These are phyloP conservation scores for Ectemnius continuus DNA, from an alignment of 2,888 invertebrate genomes.

Conservation along the genomic window DNA sequence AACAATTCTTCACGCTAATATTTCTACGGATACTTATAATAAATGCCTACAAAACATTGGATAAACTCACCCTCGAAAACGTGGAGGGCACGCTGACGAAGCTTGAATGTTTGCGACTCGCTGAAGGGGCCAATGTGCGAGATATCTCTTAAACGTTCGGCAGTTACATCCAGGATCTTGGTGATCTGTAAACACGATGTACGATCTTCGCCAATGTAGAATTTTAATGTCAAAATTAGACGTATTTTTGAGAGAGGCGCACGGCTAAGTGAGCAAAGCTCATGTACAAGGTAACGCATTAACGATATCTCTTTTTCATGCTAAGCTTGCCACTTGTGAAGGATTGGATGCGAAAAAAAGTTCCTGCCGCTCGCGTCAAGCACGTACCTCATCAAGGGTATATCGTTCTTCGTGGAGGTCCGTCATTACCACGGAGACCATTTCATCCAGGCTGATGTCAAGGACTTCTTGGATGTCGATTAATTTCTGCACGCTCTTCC, in stretches of 20 bases:
- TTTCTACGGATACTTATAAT: neutral
- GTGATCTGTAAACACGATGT: conserved; percentile 71
- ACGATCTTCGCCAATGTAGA: too few relatives aligned
- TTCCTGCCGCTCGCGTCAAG: neutral
- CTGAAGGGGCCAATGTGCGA: conserved; percentile 84
- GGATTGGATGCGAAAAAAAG: too few relatives aligned
- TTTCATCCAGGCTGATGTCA: conserved; percentile 82
- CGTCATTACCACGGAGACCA: conserved; percentile 84
- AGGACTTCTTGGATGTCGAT: conserved; percentile 87
- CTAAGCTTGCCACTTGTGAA: too few relatives aligned
- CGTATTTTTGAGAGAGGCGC: too few relatives aligned
- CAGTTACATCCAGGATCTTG: conserved; percentile 80
- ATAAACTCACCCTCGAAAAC: conserved; percentile 86
- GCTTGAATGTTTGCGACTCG: conserved; percentile 84
- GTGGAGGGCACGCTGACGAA: conserved; percentile 92
- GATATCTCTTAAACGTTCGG: conserved; percentile 83
- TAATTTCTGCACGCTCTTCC: conserved; percentile 84
- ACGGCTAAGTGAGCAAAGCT: too few relatives aligned
- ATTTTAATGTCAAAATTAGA: too few relatives aligned
- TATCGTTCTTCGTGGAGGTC: conserved; percentile 84
- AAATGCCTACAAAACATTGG: too few relatives aligned
- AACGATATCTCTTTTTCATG: too few relatives aligned
- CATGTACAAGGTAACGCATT: too few relatives aligned
- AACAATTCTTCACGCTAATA: neutral
- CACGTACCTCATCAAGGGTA: conserved; percentile 83